Conservation (phyloP, 2,797 vertebrate genomes). For the Phrynocephalus guinanensis region DNA sequence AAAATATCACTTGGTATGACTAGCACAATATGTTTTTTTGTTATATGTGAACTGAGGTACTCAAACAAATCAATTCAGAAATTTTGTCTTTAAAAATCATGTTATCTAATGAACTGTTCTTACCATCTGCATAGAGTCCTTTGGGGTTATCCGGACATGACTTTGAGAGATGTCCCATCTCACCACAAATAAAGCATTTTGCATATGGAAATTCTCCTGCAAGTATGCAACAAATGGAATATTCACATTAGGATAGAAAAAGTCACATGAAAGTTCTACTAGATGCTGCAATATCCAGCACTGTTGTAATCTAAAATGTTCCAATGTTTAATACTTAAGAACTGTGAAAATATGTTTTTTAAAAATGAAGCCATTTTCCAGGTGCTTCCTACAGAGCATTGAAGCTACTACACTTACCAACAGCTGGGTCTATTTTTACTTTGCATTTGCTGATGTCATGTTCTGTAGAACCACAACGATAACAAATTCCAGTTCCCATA, state of each 20-base stretch:
- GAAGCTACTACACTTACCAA: constrained; percentile 80
- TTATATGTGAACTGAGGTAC: neutral
- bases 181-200: constrained; percentile 95
- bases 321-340: neutral
- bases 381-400: neutral
- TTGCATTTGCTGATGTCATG: constrained; percentile 90
- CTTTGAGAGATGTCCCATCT: constrained; percentile 91
- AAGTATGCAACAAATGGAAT: constrained; percentile 45
- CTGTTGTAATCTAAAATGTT: neutral
- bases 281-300: fast-evolving
- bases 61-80: neutral
- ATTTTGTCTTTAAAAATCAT: neutral
- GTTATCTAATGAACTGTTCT: constrained; percentile 39
- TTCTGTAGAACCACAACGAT: constrained; percentile 94
- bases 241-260: constrained; percentile 11
- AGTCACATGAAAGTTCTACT: neutral
- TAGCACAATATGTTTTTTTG: neutral
- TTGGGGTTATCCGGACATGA: constrained; percentile 95
- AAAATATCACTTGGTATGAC: neutral
- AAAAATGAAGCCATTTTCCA: neutral
- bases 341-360: neutral
- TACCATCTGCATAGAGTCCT: constrained; percentile 93
- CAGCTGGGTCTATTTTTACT: constrained; percentile 90
- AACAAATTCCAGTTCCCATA: constrained; percentile 93
- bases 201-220: constrained; percentile 93